Evolutionary conservation across 1,140 invertebrate species (phyloP), one percentile per base, ranked within the genome.

Genomic region (Macrotrachela quadricornifera): DNA sequence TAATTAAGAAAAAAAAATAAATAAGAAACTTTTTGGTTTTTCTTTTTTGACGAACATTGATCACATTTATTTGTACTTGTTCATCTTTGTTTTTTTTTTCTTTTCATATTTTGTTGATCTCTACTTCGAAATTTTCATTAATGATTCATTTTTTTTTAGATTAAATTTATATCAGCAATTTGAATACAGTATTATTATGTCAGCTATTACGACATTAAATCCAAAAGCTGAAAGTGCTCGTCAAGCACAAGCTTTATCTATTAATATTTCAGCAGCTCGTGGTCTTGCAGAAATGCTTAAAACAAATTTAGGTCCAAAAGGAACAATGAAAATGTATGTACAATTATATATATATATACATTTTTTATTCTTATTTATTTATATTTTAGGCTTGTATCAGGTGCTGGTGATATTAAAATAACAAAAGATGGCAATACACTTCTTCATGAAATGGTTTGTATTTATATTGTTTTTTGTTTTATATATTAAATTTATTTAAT

Each of bases 371-470:
- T 6, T 1, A 14, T 10, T 21, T 13, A 14, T 49, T 41, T 18
- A 12, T 6, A 12, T 36, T 18, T 53, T 61, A 96, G 90, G 90
- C 74, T 99, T 61, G 91, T 99, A 1, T 96, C 91, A 59, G 94
- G 92, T 46, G 78, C 90, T 47, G 94, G 94, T 46, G 94, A 99
- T 61, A 94, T 99, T 49, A 99, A 99, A 75, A 85, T 99, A 46
- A 99, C 94, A 4, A 99, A 99, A 68, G 94, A 99, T 73, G 94
- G 94, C 43, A 99, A 97, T 76, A 86, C 97, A 43, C 72, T 99
- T 1, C 72, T 99, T 0, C 90, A 97, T 67, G 92, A 99, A 74
- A 99, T 99, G 94, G 21, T 30, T 30, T 30, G 21, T 30, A 30
- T 30, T 30, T 30, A 30, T 30, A 30, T 30, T 30, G 21, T 4